These are phyloP conservation scores for Microctonus aethiopoides DNA, from an alignment of 2,888 invertebrate genomes.

Conservation along the genomic window DNA sequence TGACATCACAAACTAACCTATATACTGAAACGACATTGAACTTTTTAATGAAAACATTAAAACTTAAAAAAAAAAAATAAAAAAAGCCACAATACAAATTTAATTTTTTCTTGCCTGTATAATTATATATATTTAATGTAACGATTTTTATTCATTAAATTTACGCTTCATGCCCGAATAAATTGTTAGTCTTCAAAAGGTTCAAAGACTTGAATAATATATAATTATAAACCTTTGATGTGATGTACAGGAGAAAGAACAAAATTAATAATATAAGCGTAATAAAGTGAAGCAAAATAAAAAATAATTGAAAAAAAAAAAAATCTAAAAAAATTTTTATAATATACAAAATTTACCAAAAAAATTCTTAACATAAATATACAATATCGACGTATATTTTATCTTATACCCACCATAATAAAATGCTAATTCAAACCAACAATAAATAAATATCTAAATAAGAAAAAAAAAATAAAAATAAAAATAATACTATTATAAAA, in stretches of 20 bases:
- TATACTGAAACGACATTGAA: slow-evolving; percentile 34
- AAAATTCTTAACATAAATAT: slow-evolving; percentile 19
- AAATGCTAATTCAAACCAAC: slow-evolving; percentile 8
- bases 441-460: too few species aligned
- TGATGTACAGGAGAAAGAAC: background rate
- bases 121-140: background rate
- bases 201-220: background rate
- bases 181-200: background rate
- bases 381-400: slow-evolving; percentile 20
- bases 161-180: background rate
- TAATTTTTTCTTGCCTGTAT: background rate
- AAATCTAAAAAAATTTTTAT: slow-evolving; percentile 10
- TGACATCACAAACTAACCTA: slow-evolving; percentile 37
- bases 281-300: background rate
- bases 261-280: background rate
- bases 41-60: slow-evolving; percentile 57
- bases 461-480: too few species aligned
- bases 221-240: background rate
- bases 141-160: background rate
- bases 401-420: slow-evolving; percentile 20
- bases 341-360: background rate
- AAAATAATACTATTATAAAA: too few species aligned
- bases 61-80: too few species aligned
- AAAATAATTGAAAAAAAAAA: background rate
- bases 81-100: slow-evolving; percentile 39